Evolutionary conservation across 1,140 invertebrate species (phyloP), one percentile per base, ranked within the genome.

Genomic region (Papilio helenus): DNA sequence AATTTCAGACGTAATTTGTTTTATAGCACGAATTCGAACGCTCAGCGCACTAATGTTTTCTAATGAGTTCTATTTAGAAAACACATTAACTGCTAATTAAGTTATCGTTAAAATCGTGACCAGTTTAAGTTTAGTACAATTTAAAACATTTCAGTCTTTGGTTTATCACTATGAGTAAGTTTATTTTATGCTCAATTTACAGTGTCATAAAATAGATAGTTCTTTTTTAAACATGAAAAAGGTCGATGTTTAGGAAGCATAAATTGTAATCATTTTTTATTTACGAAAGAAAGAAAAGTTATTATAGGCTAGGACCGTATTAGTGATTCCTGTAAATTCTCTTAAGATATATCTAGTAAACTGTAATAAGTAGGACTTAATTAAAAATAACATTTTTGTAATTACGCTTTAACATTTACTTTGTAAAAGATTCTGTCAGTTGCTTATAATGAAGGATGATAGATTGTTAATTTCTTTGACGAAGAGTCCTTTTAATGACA

Each of bases 21-120:
- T 92, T 91, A 90, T 91, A 87, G 85, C 81, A 81, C 84, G 84
- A 89, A 90, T 92, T 92, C 89, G 89, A 91, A 92, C 89, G 90
- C 91, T 92, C 85, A 90, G 88, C 87, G 89, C 85, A 29, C 87
- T 84, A 89, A 92, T 91, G 92, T 88, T 89, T 87, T 86, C 83
- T 84, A 87, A 88, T 90, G 85, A 87, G 86, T 83, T 88, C 89
- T 90, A 91, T 93, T 92, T 88, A 86, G 86, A 86, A 89, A 89
- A 89, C 89, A 8, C 92, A 92, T 93, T 93, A 90, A 91, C 90
- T 88, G 88, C 89, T 92, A 92, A 93, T 93, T 92, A 92, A 87
- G 88, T 88, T 89, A 29, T 68, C 23, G 61, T 68, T 68, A 34
- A 68, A 29, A 68, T 26, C 58, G 58, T 23, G n/a, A 8, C 9